Conservation (phyloP, 2,888 invertebrate genomes). For the Polietes domitor region DNA sequence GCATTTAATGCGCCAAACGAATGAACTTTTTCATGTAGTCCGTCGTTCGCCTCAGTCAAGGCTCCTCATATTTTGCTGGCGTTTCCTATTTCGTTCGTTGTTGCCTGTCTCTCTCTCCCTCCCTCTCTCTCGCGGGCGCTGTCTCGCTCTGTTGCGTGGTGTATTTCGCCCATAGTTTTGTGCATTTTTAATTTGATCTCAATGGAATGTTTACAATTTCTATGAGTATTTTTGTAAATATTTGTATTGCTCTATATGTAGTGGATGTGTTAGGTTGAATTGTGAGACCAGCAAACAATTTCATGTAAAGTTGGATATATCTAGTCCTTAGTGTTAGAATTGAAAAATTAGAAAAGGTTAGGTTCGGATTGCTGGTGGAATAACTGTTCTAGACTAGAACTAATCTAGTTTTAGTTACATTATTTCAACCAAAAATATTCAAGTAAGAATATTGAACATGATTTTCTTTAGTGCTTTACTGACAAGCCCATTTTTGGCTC, state of each 20-base stretch:
- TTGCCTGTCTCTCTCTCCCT: neutral
- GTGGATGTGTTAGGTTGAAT: neutral
- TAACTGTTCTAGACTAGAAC: no score
- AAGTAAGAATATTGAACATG: no score
- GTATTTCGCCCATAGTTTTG: constrained; percentile 36
- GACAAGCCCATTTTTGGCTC: no score
- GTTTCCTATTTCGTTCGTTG: neutral
- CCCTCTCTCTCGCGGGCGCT: neutral
- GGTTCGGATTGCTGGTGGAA: no score
- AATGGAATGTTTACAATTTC: constrained; percentile 68
- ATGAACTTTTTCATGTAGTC: neutral
- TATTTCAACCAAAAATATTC: no score
- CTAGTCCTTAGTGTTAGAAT: no score
- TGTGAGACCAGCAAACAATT: neutral
- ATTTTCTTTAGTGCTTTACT: no score
- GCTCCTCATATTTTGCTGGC: no score
- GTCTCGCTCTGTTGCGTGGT: constrained; percentile 1
- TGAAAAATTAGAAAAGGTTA: no score
- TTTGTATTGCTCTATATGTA: constrained; percentile 74
- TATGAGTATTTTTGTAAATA: constrained; percentile 61
- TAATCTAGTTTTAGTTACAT: no score
- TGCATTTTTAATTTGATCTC: constrained; percentile 67
- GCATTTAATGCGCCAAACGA: neutral
- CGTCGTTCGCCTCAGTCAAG: constrained; percentile 8
- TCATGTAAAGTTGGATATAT: no score